A percentile compares a stretch with the other conserved stretches of the same genome.
These are phyloP conservation scores for Sclerurus mexicanus DNA, from an alignment of 2,113 vertebrate species.

Conservation along the genomic window DNA sequence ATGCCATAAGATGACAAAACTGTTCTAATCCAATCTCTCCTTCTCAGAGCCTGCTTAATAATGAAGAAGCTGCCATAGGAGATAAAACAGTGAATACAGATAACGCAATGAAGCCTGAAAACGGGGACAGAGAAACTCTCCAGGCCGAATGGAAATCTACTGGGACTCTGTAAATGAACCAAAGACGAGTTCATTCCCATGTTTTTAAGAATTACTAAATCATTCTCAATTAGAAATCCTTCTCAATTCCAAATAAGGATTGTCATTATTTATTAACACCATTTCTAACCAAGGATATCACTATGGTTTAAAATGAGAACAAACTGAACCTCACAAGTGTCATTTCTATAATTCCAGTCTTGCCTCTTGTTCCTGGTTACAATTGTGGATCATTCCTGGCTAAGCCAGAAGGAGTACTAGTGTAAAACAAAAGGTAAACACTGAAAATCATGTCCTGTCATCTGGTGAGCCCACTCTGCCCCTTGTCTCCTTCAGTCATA, in stretches of 20 bases:
- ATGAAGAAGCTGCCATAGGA: constrained; percentile 20
- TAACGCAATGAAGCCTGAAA: constrained; percentile 9
- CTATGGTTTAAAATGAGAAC: background rate
- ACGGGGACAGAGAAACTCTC: constrained; percentile 12
- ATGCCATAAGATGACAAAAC: background rate
- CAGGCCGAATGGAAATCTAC: constrained; percentile 19
- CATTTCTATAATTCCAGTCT: background rate
- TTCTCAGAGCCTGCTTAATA: constrained; percentile 1
- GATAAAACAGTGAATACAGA: constrained; percentile 31
- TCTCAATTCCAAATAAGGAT: background rate
- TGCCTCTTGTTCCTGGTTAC: background rate
- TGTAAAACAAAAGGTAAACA: background rate
- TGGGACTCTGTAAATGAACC: constrained; percentile 20
- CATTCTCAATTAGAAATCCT: background rate
- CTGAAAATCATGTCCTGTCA: background rate
- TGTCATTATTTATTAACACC: background rate
- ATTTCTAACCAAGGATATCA: background rate
- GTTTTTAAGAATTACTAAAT: background rate
- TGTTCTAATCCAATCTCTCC: background rate
- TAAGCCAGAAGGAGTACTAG: background rate
- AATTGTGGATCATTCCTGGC: background rate
- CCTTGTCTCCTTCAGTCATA: background rate
- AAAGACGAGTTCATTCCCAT: background rate
- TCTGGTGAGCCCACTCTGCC: background rate
- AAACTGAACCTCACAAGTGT: background rate